Evolutionary conservation across 2,797 vertebrate species (phyloP).

Genomic region (Australoheros facetus): DNA sequence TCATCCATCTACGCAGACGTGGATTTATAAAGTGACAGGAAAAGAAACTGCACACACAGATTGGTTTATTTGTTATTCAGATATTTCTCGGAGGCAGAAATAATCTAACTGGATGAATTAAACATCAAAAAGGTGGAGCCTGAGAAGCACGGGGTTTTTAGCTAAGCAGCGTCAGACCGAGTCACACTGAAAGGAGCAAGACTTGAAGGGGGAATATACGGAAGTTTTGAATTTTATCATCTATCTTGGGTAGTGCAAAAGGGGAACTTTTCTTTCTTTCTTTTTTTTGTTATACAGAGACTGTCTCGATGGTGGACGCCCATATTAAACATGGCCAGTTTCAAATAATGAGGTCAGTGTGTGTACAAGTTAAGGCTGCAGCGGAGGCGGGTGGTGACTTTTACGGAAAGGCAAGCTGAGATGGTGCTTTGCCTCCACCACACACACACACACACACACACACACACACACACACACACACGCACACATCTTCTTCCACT

Average conservation of each 20-base stretch:
- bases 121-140: constrained; percentile 18
- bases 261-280: background rate
- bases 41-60: background rate
- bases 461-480: no score
- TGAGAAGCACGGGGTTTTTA: background rate
- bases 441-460: no score
- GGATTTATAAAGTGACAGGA: constrained; percentile 8
- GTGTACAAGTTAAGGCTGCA: no score
- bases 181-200: background rate
- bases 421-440: no score
- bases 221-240: background rate
- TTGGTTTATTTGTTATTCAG: constrained; percentile 25
- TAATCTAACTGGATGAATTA: constrained; percentile 23
- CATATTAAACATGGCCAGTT: background rate
- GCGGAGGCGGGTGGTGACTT: no score
- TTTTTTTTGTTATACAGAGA: background rate
- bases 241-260: background rate
- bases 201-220: no score
- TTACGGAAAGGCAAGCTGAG: no score
- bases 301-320: background rate
- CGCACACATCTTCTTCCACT: no score
- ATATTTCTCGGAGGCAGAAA: constrained; percentile 12
- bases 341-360: no score
- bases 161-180: background rate
- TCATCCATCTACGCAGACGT: constrained; percentile 8